phyloP scores from a whole-genome alignment of 2,888 invertebrate species.

The Cotesia congregata region DNA sequence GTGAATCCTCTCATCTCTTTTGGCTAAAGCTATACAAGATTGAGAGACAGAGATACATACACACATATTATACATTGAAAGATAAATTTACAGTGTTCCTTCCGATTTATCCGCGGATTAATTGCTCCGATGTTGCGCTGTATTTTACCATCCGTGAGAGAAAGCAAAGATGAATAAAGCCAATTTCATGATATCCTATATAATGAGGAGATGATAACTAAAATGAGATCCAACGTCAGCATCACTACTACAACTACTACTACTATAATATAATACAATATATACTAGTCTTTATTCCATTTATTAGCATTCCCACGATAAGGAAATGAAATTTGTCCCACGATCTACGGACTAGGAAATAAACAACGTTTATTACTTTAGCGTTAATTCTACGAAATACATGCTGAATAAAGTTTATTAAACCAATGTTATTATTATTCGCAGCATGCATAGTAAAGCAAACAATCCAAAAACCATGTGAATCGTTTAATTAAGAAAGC shows the following conservation, averaged over 20 bases:
- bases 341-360: not conserved
- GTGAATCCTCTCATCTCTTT: constrained; percentile 23
- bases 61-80: not conserved
- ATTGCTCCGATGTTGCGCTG: constrained; percentile 22
- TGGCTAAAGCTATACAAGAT: constrained; percentile 11
- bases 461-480: too few species aligned
- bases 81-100: not conserved
- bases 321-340: constrained; percentile 20
- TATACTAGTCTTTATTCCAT: constrained; percentile 1
- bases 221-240: not conserved
- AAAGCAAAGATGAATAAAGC: not conserved
- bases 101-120: constrained; percentile 32
- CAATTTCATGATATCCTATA: not conserved
- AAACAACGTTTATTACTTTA: not conserved
- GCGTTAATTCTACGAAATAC: not conserved
- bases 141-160: constrained; percentile 6
- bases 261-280: not conserved
- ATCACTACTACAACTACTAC: not conserved
- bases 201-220: not conserved
- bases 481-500: too few species aligned
- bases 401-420: not conserved
- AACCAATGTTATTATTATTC: too few species aligned
- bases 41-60: not conserved
- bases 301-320: constrained; percentile 28
- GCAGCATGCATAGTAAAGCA: too few species aligned